Base-by-base conservation (phyloP, 2,113 vertebrate genomes). In the Rhea americana region DNA sequence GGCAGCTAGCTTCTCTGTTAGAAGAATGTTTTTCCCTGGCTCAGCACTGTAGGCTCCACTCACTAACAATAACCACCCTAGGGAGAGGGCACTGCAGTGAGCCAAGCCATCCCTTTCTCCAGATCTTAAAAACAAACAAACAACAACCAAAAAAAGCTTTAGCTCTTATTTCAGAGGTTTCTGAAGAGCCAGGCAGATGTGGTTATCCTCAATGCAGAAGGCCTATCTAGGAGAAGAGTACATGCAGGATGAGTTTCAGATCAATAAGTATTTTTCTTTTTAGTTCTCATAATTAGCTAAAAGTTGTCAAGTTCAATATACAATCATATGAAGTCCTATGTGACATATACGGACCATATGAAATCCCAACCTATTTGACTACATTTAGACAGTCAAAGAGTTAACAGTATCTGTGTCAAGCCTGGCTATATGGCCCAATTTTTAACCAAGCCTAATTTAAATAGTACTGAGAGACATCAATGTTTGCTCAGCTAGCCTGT, bases 401-500 rank as follows among this genome's bases (percentile, higher is more conserved):
- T 76, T 56, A 39, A 53, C 26, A 55, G 2, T 5, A 24, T 37
- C 35, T 63, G 1, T 43, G 24, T 68, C 39, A 17, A 72, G 22
- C 28, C 48, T 73, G 32, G 66, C 66, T 75, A 20, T 19, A n/a
- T 11, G 4, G 63, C 59, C 30, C 37, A 1, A 0, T 45, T 79
- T 87, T 55, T 63, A 43, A 55, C 16, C 4, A 41, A 80, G 15
- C 15, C 50, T 32, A 35, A 37, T 48, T 53, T 16, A 47, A 28
- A 0, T 2, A 21, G 18, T 43, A 1, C 48, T 18, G n/a, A 45
- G 14, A 59, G 30, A 20, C 11, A 1, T 17, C 4, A 11, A 59
- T 59, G 21, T 41, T 72, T 81, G 61, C 86, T 74, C 68, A 71
- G 39, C 11, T 2, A 1, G 30, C 41, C n/a, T 4, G 26, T 53